Percentiles rank a stretch among this genome's conserved stretches.
phyloP scores from a whole-genome alignment of 2,113 vertebrate species.

The Riparia riparia region DNA sequence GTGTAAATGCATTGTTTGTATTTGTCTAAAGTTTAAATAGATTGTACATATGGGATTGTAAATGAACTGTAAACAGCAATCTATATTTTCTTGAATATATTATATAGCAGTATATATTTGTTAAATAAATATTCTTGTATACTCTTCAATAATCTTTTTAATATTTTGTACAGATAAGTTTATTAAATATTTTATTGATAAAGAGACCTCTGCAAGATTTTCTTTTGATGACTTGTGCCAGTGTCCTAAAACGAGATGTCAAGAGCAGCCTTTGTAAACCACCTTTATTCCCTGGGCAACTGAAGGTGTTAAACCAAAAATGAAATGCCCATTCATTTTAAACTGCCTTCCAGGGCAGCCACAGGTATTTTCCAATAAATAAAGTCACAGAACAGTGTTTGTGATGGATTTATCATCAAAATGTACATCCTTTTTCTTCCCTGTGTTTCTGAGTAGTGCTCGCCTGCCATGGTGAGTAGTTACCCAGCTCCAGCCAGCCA shows the following conservation, averaged over 20 bases:
- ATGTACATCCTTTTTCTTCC: not conserved
- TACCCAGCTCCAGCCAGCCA: not conserved
- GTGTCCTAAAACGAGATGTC: not conserved
- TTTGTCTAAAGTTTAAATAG: conserved; percentile 82
- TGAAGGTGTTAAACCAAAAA: not conserved
- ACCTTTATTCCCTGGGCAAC: not conserved
- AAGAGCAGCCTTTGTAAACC: not conserved
- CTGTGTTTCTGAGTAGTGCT: not conserved
- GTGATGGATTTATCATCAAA: not conserved
- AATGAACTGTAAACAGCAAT: conserved; percentile 88
- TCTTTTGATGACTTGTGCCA: not conserved
- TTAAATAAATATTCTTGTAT: conserved; percentile 82
- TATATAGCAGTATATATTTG: conserved; percentile 86
- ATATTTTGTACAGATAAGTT: conserved; percentile 85
- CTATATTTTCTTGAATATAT: conserved; percentile 85
- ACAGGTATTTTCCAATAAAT: not conserved
- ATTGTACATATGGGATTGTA: conserved; percentile 89
- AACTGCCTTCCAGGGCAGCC: not conserved
- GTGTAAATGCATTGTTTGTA: conserved; percentile 79
- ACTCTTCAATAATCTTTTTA: conserved; percentile 77
- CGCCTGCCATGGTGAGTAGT: not conserved
- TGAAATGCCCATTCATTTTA: not conserved
- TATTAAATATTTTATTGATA: conserved; percentile 88
- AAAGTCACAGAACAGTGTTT: not conserved
- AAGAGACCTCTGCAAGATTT: not conserved